A percentile compares a stretch with the other conserved stretches of the same genome.
Conservation (phyloP, 2,888 invertebrate genomes). For the Pristionchus entomophagus region DNA sequence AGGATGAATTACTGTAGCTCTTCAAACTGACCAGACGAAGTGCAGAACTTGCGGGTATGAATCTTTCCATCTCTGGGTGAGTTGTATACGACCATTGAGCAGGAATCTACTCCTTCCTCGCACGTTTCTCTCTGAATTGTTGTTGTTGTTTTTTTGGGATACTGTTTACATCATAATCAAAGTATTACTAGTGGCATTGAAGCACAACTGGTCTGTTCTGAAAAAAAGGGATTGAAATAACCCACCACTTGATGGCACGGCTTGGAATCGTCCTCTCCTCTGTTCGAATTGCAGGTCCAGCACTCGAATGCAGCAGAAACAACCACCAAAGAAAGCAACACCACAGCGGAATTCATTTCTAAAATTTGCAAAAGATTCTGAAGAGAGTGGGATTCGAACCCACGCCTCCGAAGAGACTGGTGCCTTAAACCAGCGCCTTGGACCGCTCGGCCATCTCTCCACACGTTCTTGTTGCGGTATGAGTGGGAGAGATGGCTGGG, state of each 20-base stretch:
- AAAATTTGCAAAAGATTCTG: conserved; percentile 52
- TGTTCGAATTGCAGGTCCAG: conserved; percentile 47
- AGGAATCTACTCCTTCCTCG: conserved; percentile 27
- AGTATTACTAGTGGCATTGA: neutral
- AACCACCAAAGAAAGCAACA: conserved; percentile 30
- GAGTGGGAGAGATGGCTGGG: neutral
- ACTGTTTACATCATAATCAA: too few species aligned
- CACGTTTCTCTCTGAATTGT: conserved; percentile 43
- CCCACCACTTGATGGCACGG: conserved; percentile 45
- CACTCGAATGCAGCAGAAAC: conserved; percentile 44
- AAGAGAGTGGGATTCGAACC: conserved; percentile 86
- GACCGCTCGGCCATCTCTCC: conserved; percentile 86
- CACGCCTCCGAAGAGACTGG: conserved; percentile 90
- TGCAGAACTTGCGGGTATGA: conserved; percentile 46
- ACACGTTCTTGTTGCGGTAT: neutral
- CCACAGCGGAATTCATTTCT: neutral
- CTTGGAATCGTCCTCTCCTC: conserved; percentile 34
- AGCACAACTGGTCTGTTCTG: neutral
- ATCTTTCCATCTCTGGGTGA: conserved; percentile 35
- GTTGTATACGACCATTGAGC: conserved; percentile 45
- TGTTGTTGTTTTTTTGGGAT: too few species aligned
- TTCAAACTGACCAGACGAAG: conserved; percentile 18
- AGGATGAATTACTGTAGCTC: neutral
- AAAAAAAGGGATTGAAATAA: neutral
- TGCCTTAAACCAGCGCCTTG: conserved; percentile 92